Base-by-base conservation (phyloP, 2,888 invertebrate species). In the Oligia fasciuncula region DNA sequence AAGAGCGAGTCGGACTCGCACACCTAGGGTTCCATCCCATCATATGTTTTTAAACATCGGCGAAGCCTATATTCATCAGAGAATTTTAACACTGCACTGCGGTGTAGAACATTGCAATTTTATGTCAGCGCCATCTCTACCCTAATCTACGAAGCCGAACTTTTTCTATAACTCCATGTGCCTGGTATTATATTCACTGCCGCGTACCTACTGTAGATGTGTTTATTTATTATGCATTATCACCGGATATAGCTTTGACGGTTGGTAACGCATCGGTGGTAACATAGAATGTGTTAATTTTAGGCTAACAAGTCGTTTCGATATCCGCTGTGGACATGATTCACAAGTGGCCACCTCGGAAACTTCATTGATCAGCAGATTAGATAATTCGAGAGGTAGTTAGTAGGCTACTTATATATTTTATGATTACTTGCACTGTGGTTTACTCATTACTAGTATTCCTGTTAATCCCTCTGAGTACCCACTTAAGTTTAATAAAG, bases 221-320 rank as follows among this genome's bases (percentile, higher is more conserved):
- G 35, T 35, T 35, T 3, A 35, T 35, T 35, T 2, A 35, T 29
- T 29, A 29, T 29, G 19, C n/a, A 70, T 72, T 84, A 83, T 76
- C 85, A 70, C 73, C 66, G 66, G 81, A 76, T 83, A 70, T 46
- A 29, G 35, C 62, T 60, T 70, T 63, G 54, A 29, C 51, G 23
- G 73, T 54, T 60, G 70, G 19, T 69, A 65, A 76, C 76, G 75
- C 72, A 73, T 76, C 73, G 73, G 69, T 75, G 69, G 65, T 73
- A 51, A 62, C 40, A 46, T 35, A n/a, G 11, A 60, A 79, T 71
- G 13, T 66, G 14, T 73, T 73, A 80, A 80, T 69, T 80, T 84
- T 66, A 35, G 43, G 35, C 40, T 63, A 71, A 75, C 69, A 81
- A 69, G 40, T 69, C 29, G 14, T 80, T 75, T 67, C 40, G 46